Base-by-base conservation (phyloP, 2,888 invertebrate species). In the Acleris literana region DNA sequence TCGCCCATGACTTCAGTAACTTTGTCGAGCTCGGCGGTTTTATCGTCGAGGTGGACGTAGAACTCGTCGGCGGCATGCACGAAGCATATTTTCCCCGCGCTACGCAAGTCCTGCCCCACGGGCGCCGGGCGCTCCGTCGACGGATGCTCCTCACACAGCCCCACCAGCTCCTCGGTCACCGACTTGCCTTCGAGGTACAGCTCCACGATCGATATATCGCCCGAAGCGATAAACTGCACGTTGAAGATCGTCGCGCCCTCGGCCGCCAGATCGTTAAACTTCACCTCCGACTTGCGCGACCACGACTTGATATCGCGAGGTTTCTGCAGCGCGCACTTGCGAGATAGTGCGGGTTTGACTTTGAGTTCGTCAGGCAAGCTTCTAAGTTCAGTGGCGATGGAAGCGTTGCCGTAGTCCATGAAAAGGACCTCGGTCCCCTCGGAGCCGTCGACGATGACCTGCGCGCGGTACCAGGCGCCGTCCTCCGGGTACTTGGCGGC, bases 201-300 rank as follows among this genome's bases (percentile, higher is more conserved):
- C 76, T 95, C 94, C 0, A 96, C 94, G 0, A 94, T 87, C 0
- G 95, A 93, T 63, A 95, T 94, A 78, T 95, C 94, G 2, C 94
- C 94, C 0, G 95, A 94, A 5, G 95, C 94, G 29, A 96, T 89
- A 72, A 96, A 93, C 71, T 95, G 93, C 0, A 95, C 94, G 56
- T 94, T 94, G 75, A 96, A 96, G 68, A 95, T 94, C 1, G 95
- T 95, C 46, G 94, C 94, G 0, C 96, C 96, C 48, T 95, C 94
- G 0, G 94, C 95, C 0, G 95, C 94, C 9, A 97, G 84, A 68
- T 95, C 95, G 22, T 92, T 88, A 76, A 97, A 97, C 75, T 93
- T 94, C 2, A 93, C 83, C 70, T 94, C 94, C 0, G 96, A 95
- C 72, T 93, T 93, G 1, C 93, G 87, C 0, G 95, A 94, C 96